phyloP scores from a whole-genome alignment of 2,797 vertebrate genomes.

The Takifugu rubripes region DNA sequence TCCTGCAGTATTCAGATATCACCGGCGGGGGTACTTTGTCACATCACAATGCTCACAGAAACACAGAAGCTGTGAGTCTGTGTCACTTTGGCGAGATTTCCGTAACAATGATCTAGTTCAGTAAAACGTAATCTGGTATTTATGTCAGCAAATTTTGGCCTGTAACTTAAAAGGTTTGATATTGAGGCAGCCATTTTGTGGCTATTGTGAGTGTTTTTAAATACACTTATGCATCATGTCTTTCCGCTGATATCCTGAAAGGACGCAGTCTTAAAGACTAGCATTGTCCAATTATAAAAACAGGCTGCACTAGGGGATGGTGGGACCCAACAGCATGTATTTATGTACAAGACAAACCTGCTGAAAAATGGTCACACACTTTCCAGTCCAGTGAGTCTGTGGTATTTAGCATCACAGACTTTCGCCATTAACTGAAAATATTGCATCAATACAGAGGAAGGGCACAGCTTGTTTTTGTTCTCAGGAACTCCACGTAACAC shows the following conservation, averaged over 20 bases:
- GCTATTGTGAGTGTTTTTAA: too few relatives aligned
- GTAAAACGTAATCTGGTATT: neutral
- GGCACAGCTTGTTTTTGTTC: neutral
- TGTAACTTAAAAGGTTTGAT: too few relatives aligned
- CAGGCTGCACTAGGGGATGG: too few relatives aligned
- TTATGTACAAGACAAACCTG: too few relatives aligned
- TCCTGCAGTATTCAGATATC: slow-evolving; percentile 27
- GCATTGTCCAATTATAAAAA: too few relatives aligned
- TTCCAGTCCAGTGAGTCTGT: neutral
- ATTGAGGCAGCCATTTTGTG: too few relatives aligned
- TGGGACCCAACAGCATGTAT: too few relatives aligned
- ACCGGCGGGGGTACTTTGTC: slow-evolving; percentile 14
- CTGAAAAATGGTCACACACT: too few relatives aligned
- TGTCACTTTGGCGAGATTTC: slow-evolving; percentile 6
- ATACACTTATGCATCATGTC: too few relatives aligned
- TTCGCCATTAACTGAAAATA: neutral
- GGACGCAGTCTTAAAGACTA: too few relatives aligned
- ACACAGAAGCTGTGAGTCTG: slow-evolving; percentile 5
- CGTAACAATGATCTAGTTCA: slow-evolving; percentile 4
- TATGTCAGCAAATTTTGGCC: too few relatives aligned
- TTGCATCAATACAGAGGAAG: neutral
- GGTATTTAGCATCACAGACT: neutral
- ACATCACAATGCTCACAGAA: slow-evolving; percentile 33
- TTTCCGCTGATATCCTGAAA: too few relatives aligned
- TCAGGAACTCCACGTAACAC: slow-evolving; percentile 2